Evolutionary conservation across 1,140 invertebrate genomes (phyloP), one percentile per base, ranked within the genome.

Genomic region (Sycophaga agraensis): DNA sequence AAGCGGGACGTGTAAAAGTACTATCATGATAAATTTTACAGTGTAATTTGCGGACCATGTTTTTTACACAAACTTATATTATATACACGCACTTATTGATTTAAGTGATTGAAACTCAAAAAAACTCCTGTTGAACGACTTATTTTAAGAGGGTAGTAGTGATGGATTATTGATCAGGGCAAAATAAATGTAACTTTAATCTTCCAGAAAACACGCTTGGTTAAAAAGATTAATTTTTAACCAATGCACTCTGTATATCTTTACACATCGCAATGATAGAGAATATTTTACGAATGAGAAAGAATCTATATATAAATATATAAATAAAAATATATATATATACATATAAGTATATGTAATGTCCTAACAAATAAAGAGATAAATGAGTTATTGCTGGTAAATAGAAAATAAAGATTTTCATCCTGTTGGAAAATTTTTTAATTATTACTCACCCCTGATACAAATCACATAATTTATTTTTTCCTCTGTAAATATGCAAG

Each of bases 201-300:
- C 56, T 59, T 59, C 51, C 43, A 49, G 21, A 31, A 16, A 16
- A 64, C 21, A 39, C 22, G n/a, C 28, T 49, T 54, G 35, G 39
- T 24, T 65, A 28, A 21, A 49, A 48, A 46, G 17, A n/a, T 42
- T 63, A 60, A 42, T 63, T 62, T 59, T 54, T 67, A 64, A 64
- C 28, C 19, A 35, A 59, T 39, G 22, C 42, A 58, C 51, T 66
- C 53, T 64, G 64, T 58, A 31, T 59, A 53, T 66, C 46, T 63
- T 57, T 64, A 66, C 59, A 64, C 64, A 65, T 56, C 58, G 59
- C 54, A 62, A 56, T 24, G 21, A 63, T 51, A 63, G 43, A 68
- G 21, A 54, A 69, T 69, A 72, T 70, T 72, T 68, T 72, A 61
- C 45, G 69, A 70, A 60, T 42, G 42, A 66, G 51, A 45, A 49